These are phyloP conservation scores for Theretra japonica DNA, from an alignment of 2,888 invertebrate genomes.

Conservation along the genomic window DNA sequence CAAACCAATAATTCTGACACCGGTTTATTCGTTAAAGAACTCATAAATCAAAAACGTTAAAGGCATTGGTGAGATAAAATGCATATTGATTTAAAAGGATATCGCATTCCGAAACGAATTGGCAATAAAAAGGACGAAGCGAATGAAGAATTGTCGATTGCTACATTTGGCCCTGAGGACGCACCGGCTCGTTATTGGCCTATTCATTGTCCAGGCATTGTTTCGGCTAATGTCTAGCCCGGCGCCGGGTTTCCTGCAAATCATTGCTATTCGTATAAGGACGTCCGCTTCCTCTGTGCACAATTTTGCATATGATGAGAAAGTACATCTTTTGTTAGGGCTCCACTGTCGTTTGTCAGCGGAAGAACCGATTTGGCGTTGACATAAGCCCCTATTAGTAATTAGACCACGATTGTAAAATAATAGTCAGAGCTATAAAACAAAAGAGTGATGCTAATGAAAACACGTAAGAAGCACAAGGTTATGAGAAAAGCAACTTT, in stretches of 20 bases:
- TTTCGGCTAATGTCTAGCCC: conserved; percentile 56
- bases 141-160: conserved; percentile 18
- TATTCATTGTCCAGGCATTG: conserved; percentile 61
- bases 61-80: background rate
- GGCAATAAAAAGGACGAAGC: conserved; percentile 22
- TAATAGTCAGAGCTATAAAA: background rate
- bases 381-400: background rate
- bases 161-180: conserved; percentile 35
- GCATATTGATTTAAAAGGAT: background rate
- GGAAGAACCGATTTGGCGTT: conserved; percentile 56
- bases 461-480: conserved; percentile 26
- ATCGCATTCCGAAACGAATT: background rate
- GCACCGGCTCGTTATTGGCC: conserved; percentile 39
- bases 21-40: background rate
- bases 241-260: conserved; percentile 69
- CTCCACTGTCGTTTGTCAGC: conserved; percentile 55
- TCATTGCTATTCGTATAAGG: conserved; percentile 63
- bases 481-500: conserved; percentile 29
- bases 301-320: conserved; percentile 66
- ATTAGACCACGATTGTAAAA: background rate
- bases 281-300: conserved; percentile 76
- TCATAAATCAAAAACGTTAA: background rate
- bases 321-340: conserved; percentile 56
- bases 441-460: background rate
- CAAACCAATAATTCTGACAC: background rate